phyloP scores from a whole-genome alignment of 2,888 invertebrate species.

The Patella pellucida region DNA sequence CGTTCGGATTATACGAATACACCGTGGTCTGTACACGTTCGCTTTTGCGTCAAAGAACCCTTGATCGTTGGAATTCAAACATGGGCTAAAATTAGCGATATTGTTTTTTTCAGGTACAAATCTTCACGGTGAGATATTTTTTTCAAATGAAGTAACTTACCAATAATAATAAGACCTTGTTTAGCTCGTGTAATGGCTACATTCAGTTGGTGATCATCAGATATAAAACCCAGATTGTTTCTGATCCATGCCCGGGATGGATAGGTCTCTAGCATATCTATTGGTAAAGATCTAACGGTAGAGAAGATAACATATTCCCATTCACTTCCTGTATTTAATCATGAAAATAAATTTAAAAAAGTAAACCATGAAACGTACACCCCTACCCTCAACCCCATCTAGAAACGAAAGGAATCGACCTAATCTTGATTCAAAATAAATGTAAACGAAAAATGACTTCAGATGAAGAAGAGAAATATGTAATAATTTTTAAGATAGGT shows the following conservation, averaged over 20 bases:
- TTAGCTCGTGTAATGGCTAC: slow-evolving; percentile 65
- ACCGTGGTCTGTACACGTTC: too few species aligned
- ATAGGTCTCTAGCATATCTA: slow-evolving; percentile 47
- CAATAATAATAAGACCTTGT: slow-evolving; percentile 63
- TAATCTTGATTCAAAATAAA: not conserved
- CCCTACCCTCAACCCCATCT: not conserved
- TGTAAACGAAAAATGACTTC: not conserved
- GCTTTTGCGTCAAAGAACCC: too few species aligned
- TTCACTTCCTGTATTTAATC: slow-evolving; percentile 54
- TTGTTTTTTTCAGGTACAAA: too few species aligned
- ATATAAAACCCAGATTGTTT: slow-evolving; percentile 56
- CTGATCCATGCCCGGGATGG: slow-evolving; percentile 57
- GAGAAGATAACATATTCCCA: slow-evolving; percentile 65
- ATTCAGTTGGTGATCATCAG: slow-evolving; percentile 56
- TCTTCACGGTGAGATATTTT: too few species aligned
- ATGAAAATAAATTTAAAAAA: slow-evolving; percentile 1
- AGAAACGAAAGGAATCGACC: not conserved
- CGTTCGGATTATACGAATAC: too few species aligned
- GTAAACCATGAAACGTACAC: not conserved
- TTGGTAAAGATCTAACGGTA: slow-evolving; percentile 60
- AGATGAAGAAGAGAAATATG: not conserved
- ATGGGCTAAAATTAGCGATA: too few species aligned
- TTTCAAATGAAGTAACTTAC: slow-evolving; percentile 42
- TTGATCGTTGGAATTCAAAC: too few species aligned
- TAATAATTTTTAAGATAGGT: not conserved